Percentiles rank a stretch among this genome's conserved stretches.
These are phyloP conservation scores for Bambusicola thoracicus DNA, from an alignment of 2,113 vertebrate species.

Conservation along the genomic window DNA sequence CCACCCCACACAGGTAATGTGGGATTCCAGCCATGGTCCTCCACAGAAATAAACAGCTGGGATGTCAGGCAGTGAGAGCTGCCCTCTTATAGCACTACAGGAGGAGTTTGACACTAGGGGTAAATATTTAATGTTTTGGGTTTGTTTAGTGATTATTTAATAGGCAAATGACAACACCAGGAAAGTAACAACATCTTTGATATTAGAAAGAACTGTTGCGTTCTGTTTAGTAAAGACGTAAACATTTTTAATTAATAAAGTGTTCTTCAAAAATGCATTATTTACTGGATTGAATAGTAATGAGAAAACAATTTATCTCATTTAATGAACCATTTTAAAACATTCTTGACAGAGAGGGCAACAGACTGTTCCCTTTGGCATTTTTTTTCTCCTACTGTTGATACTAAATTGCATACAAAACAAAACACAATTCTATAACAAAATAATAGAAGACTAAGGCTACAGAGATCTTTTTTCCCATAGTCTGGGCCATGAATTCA, in stretches of 20 bases:
- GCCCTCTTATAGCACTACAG: neutral
- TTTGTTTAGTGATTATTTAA: constrained; percentile 50
- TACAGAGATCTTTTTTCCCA: neutral
- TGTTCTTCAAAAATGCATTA: constrained; percentile 71
- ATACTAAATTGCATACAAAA: neutral
- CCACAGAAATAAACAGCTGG: neutral
- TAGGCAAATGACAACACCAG: neutral
- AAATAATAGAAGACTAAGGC: neutral
- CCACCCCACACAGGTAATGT: neutral
- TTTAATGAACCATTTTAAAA: constrained; percentile 70
- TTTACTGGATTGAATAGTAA: constrained; percentile 71
- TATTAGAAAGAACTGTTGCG: constrained; percentile 18
- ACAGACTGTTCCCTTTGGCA: constrained; percentile 29
- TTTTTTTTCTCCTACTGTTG: neutral
- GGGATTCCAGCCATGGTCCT: neutral
- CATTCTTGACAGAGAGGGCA: constrained; percentile 58
- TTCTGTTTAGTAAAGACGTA: constrained; percentile 50
- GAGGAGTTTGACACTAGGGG: neutral
- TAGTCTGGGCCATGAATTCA: neutral
- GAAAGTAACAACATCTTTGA: constrained; percentile 22
- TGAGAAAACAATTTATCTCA: constrained; percentile 70
- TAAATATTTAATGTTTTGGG: constrained; percentile 47
- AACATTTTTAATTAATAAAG: constrained; percentile 79
- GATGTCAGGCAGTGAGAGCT: neutral
- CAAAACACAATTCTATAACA: neutral